Evolutionary conservation across 2,888 invertebrate genomes (phyloP).

Genomic region (Tipula vernalis): DNA sequence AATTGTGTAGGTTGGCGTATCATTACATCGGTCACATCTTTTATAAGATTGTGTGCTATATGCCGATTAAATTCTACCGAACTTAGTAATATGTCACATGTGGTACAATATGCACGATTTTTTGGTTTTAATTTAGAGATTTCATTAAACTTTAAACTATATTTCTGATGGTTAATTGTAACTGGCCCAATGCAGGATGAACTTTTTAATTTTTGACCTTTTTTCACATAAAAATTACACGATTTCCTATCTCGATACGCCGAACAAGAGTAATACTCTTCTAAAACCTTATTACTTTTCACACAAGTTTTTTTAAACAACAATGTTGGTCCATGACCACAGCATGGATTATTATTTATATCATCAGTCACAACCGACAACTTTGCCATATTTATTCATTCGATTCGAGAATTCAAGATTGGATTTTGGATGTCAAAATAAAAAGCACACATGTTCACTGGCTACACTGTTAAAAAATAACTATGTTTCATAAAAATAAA

Average conservation of each 20-base stretch:
- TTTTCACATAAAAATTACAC: slow-evolving; percentile 19
- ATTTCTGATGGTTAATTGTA: background rate
- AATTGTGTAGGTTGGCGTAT: slow-evolving; percentile 51
- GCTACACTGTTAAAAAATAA: background rate
- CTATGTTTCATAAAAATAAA: background rate
- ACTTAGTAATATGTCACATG: slow-evolving; percentile 42
- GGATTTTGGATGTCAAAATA: background rate
- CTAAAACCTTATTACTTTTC: slow-evolving; percentile 19
- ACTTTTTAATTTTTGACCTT: slow-evolving; percentile 15
- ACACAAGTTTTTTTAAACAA: slow-evolving; percentile 43
- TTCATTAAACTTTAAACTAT: slow-evolving; percentile 23
- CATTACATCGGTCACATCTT: slow-evolving; percentile 43
- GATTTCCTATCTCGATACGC: slow-evolving; percentile 64
- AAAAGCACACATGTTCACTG: background rate
- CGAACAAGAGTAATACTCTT: slow-evolving; percentile 66
- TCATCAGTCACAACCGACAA: slow-evolving; percentile 39
- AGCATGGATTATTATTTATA: slow-evolving; percentile 50
- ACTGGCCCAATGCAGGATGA: background rate
- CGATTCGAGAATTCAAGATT: background rate
- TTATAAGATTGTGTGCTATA: slow-evolving; percentile 40
- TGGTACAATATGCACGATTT: slow-evolving; percentile 49
- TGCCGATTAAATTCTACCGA: slow-evolving; percentile 30
- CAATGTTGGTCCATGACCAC: slow-evolving; percentile 65
- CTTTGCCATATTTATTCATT: background rate
- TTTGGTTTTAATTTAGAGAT: slow-evolving; percentile 20